Base-by-base conservation (phyloP, 2,888 invertebrate genomes). In the Nephrocerus scutellatus region DNA sequence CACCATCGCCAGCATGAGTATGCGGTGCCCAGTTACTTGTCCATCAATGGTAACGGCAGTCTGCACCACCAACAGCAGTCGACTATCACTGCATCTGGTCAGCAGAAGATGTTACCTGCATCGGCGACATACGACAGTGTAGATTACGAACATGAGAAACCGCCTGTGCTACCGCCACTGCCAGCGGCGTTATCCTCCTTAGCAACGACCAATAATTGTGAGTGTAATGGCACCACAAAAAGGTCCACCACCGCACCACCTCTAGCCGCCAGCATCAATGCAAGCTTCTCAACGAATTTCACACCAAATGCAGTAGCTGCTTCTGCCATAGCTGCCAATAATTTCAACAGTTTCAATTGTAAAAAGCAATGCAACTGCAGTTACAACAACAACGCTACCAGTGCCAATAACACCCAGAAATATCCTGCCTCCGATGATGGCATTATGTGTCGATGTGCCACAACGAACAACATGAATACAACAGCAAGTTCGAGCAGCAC, bases 1-100 rank as follows among this genome's bases (percentile, higher is more conserved):
- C 60, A 60, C 33, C 63, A 66, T 39, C 59, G 62, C 15, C 66
- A 68, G 33, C 63, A 68, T 33, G 68, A 68, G 39, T 68, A 68
- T 40, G 68, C 68, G 6, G 68, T 68, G 47, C 68, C 68, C 16
- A 57, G 62, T 5, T 68, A 63, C 23, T 30, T 61, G 36, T 51
- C 51, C 19, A 43, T 47, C 15, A 52, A 55, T 24, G 59, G 56
- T 7, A 53, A 54, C 31, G 47, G 41, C 8, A 41, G 36, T 25
- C n/a, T 32, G n/a, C n/a, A n/a, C n/a, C n/a, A n/a, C n/a, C n/a
- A n/a, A n/a, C n/a, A n/a, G n/a, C n/a, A n/a, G n/a, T n/a, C n/a
- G n/a, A n/a, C n/a, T n/a, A n/a, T n/a, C n/a, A n/a, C n/a, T n/a
- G n/a, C n/a, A n/a, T n/a, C n/a, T n/a, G n/a, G n/a, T n/a, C 18